Evolutionary conservation across 2,113 vertebrate genomes (phyloP), one percentile per base, ranked within the genome.

Genomic region (Synodontis membranacea): DNA sequence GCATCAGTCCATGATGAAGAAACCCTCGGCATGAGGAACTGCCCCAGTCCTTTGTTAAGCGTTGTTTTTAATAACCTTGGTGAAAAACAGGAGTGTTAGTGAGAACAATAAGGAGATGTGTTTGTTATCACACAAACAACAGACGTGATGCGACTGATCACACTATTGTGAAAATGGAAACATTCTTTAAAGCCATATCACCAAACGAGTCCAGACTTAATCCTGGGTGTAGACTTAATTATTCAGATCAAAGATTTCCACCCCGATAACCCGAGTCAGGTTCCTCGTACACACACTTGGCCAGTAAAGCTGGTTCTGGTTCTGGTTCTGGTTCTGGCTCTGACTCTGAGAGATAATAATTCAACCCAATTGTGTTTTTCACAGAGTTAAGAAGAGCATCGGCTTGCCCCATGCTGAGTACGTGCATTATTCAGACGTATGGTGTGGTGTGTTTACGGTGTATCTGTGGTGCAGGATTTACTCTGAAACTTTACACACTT

Each of bases 361-460:
- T 9, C 19, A 1, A 17, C 2, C 19, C 12, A 2, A n/a, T 6
- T 31, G 21, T 46, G 28, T 66, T 64, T 56, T 62, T 50, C 15
- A 80, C 83, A 89, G 82, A 21, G 14, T 5, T 3, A 44, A 48
- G 82, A 82, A 62, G 85, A 58, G 12, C 86, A 14, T 89, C 88
- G 48, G 3, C 39, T 25, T 1, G 37, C 1, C 78, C 88, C 31
- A 5, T 85, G 44, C 39, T 82, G 42, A 76, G 85, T 89, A 89
- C 37, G 88, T 87, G 31, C 37, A 19, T 44, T 42, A 58, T 39
- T 46, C 19, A 23, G 23, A 60, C n/a, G n/a, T n/a, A n/a, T n/a
- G n/a, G n/a, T n/a, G 6, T 60, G 31, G 78, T 52, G 79, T 48
- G 60, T 88, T 37, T 37, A 28, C 37, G 64, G 66, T 75, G 11